Evolutionary conservation across 2,797 vertebrate species (phyloP).

Genomic region (Petrocephalus sullivani): DNA sequence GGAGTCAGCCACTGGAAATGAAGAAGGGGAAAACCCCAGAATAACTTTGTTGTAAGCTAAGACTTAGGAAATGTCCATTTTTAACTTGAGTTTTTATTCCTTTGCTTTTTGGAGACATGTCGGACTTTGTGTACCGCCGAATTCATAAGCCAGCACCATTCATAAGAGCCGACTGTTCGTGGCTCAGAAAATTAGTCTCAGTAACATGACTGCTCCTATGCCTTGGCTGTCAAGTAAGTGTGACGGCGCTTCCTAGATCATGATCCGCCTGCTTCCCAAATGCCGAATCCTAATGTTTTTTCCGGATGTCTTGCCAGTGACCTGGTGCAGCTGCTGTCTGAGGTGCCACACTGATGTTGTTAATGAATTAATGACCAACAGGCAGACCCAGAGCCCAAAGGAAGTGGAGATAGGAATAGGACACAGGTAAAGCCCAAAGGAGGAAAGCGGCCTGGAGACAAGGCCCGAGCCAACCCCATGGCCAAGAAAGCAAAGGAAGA

Average conservation of each 20-base stretch:
- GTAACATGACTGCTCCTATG: background rate
- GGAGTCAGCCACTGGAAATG: background rate
- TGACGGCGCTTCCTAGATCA: background rate
- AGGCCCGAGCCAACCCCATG: conserved; percentile 44
- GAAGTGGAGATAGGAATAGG: conserved; percentile 39
- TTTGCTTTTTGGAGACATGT: background rate
- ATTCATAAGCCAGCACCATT: background rate
- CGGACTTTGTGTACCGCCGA: background rate
- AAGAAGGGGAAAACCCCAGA: background rate
- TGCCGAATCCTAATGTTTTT: background rate
- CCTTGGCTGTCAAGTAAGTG: background rate
- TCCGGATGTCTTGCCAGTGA: background rate
- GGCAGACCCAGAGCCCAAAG: conserved; percentile 51
- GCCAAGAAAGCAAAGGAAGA: conserved; percentile 72
- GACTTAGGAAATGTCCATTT: background rate
- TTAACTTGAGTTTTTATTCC: background rate
- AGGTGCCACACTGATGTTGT: conserved; percentile 40
- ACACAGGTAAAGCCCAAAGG: conserved; percentile 54
- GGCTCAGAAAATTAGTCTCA: background rate
- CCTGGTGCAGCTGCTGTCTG: background rate
- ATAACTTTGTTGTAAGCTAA: background rate
- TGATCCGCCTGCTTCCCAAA: background rate
- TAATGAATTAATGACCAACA: conserved; percentile 58
- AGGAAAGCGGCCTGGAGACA: conserved; percentile 48
- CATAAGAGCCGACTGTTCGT: background rate